Conservation (phyloP, 1,140 invertebrate species). For the Drosophila arawakana region DNA sequence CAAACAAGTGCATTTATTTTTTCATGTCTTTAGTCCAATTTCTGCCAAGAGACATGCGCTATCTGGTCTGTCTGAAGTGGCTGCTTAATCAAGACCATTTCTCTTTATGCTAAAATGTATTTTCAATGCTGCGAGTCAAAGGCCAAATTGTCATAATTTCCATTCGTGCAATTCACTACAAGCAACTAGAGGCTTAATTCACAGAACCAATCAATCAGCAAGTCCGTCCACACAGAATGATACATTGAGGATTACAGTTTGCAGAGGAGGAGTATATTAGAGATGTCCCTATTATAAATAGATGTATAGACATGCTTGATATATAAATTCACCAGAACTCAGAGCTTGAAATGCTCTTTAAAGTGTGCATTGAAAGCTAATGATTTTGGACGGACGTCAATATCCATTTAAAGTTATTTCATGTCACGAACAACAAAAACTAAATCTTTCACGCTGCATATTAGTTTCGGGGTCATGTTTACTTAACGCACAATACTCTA, state of each 20-base stretch:
- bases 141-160: background rate
- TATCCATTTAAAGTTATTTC: background rate
- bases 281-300: background rate
- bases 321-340: too few relatives aligned
- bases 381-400: background rate
- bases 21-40: too few relatives aligned
- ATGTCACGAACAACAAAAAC: background rate
- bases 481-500: slow-evolving; percentile 26
- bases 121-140: too few relatives aligned
- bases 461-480: slow-evolving; percentile 24
- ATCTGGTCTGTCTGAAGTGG: too few relatives aligned
- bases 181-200: too few relatives aligned
- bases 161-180: background rate
- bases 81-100: too few relatives aligned
- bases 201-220: background rate
- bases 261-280: background rate
- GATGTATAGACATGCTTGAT: too few relatives aligned
- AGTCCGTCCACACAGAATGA: background rate
- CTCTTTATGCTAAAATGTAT: too few relatives aligned
- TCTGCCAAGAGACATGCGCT: too few relatives aligned
- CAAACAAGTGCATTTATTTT: too few relatives aligned
- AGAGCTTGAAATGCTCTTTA: too few relatives aligned
- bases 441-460: background rate
- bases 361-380: too few relatives aligned
- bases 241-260: background rate